Base-by-base conservation (phyloP, 2,797 vertebrate species). In the Octomys mimax region DNA sequence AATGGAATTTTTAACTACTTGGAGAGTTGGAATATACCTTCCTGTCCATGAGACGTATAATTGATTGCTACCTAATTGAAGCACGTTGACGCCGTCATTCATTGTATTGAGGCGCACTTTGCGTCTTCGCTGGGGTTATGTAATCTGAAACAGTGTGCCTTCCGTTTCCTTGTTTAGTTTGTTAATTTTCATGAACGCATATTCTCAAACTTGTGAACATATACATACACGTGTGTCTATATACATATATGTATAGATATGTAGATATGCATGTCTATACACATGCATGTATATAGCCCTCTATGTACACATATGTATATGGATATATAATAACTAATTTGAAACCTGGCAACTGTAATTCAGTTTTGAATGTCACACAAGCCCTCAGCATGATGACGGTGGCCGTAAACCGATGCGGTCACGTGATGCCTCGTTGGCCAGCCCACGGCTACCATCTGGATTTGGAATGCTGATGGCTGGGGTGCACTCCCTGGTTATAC, bases 1-100 rank as follows among this genome's bases (percentile, higher is more conserved):
- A 98, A 95, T 97, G 91, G 87, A 97, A 97, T 94, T 92, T 97
- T 96, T 97, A 97, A 97, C 84, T 95, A 46, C 91, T 97, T 95
- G 61, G 79, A 46, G 18, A 19, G 46, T 10, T 39, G 28, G 26
- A 82, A 26, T 66, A 57, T 31, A 36, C 83, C 75, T 94, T 92
- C 19, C 33, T 84, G 87, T 39, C 81, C 42, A 36, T 18, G 28
- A 31, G 75, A 61, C 33, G 28, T 0, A 22, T 92, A 64, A 79
- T 6, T 82, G 84, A 83, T 31, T 39, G 22, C 54, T 62, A 39
- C 33, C 6, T 62, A 52, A 31, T 61, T 95, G 94, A 95, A 91
- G 78, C 71, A 54, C 57, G 36, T 66, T 6, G 16, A 49, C 70
- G 57, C 52, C 49, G 54, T 77, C 31, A 14, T 28, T 86, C 22